phyloP scores from a whole-genome alignment of 2,797 vertebrate genomes.

The Melanotaenia pygmaea region DNA sequence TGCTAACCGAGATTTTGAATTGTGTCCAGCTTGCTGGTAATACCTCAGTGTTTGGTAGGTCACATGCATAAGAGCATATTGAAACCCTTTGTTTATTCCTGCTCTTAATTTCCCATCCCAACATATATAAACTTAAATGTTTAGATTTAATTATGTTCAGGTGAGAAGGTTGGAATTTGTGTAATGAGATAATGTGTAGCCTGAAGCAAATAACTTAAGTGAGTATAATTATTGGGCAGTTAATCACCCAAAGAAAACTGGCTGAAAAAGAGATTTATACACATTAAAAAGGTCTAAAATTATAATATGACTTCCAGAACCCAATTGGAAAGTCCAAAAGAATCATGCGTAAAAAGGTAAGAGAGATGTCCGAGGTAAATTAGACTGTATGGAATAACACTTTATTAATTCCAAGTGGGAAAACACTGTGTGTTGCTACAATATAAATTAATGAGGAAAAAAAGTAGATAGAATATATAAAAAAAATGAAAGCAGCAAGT shows the following conservation, averaged over 20 bases:
- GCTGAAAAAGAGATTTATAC: background rate
- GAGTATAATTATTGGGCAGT: background rate
- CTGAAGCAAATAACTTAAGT: background rate
- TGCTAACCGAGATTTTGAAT: constrained; percentile 2
- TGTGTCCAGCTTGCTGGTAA: background rate
- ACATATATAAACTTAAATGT: background rate
- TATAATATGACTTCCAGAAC: background rate
- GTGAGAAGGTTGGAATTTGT: background rate
- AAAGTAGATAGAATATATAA: too few species aligned
- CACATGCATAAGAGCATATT: background rate
- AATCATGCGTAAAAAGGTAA: background rate
- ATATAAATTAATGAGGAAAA: background rate
- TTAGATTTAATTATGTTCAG: background rate
- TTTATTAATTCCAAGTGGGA: background rate
- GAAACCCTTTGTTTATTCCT: background rate
- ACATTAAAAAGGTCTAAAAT: background rate
- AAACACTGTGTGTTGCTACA: background rate
- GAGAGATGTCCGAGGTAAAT: background rate
- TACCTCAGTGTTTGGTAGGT: background rate
- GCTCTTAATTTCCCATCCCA: background rate
- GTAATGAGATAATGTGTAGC: background rate
- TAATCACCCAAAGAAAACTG: background rate
- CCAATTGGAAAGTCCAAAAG: background rate
- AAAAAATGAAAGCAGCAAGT: too few species aligned
- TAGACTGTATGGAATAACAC: background rate